These are phyloP conservation scores for Cephalopachus bancanus DNA, from an alignment of 2,797 vertebrate genomes.

Conservation along the genomic window DNA sequence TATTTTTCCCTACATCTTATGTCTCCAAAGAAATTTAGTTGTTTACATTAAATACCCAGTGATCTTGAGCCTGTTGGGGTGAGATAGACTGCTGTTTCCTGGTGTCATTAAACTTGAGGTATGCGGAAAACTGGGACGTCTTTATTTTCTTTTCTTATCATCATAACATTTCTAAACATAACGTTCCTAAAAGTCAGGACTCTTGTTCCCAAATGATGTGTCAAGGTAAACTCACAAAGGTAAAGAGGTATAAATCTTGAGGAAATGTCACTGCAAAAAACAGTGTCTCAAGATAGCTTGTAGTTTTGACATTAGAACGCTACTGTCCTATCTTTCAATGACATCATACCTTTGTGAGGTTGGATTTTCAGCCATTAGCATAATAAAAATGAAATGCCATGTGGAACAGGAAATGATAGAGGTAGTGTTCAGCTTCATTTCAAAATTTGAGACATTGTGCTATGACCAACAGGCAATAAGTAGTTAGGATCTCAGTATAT, in stretches of 20 bases:
- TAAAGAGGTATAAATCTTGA: not conserved
- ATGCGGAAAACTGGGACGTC: not conserved
- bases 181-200: not conserved
- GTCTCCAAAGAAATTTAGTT: not conserved
- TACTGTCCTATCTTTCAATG: not conserved
- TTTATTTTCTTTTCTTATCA: not conserved
- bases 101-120: conserved; percentile 39
- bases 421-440: not conserved
- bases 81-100: not conserved
- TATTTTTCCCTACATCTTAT: conserved; percentile 20
- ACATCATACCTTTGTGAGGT: not conserved
- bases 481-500: not conserved
- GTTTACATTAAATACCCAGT: not conserved
- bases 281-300: not conserved
- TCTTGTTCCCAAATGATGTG: not conserved
- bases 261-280: conserved; percentile 6
- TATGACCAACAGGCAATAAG: not conserved
- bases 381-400: not conserved
- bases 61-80: not conserved
- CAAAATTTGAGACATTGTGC: not conserved
- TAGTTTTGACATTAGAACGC: not conserved
- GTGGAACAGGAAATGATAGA: not conserved
- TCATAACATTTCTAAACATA: not conserved
- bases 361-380: not conserved
- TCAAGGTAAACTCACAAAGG: not conserved